Evolutionary conservation across 1,140 invertebrate species (phyloP).

Genomic region (Popillia japonica): DNA sequence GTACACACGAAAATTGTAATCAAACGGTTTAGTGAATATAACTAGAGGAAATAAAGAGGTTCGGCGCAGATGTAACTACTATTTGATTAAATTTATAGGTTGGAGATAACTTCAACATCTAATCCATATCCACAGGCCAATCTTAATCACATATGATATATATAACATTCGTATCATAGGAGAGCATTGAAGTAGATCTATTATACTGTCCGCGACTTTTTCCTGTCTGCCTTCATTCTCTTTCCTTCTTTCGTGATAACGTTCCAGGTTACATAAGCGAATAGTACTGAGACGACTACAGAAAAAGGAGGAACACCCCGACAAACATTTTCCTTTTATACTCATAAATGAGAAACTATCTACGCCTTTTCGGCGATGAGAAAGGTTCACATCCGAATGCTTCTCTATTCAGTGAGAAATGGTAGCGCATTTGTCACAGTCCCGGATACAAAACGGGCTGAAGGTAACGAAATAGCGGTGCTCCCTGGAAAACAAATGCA

Average conservation of each 20-base stretch:
- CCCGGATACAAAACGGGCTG: constrained; percentile 22
- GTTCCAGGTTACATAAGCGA: background rate
- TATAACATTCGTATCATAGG: background rate
- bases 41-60: background rate
- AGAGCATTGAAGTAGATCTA: constrained; percentile 2
- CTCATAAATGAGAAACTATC: constrained; percentile 34
- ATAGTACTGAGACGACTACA: background rate
- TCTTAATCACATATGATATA: background rate
- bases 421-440: constrained; percentile 24
- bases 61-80: background rate
- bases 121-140: background rate
- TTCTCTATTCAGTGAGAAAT: constrained; percentile 32
- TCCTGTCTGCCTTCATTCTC: constrained; percentile 1
- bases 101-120: background rate
- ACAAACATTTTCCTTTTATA: constrained; percentile 31
- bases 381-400: constrained; percentile 34
- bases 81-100: background rate
- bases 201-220: constrained; percentile 12
- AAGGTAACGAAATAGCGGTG: constrained; percentile 24
- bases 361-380: constrained; percentile 23
- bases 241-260: background rate
- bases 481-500: constrained; percentile 19
- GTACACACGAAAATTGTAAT: background rate
- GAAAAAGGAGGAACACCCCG: constrained; percentile 1
- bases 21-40: background rate